These are phyloP conservation scores for Enteromius mattozi DNA, from an alignment of 2,797 vertebrate genomes.

Conservation along the genomic window DNA sequence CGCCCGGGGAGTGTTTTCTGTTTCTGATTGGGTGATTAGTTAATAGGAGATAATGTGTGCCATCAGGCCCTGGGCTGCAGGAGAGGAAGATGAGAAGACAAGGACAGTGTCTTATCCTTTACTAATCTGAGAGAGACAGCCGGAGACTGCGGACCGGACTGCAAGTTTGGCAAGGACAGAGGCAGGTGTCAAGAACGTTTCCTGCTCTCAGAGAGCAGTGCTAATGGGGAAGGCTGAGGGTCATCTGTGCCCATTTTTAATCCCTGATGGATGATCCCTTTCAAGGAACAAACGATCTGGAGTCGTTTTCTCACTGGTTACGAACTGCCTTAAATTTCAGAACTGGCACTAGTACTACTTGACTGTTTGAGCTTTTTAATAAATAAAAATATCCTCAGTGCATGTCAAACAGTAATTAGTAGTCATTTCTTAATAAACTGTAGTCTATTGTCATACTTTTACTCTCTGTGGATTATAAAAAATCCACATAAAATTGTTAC, in stretches of 20 bases:
- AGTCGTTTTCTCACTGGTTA: constrained; percentile 4
- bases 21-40: constrained; percentile 60
- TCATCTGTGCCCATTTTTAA: constrained; percentile 44
- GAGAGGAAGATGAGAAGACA: constrained; percentile 43
- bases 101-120: constrained; percentile 45
- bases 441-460: background rate
- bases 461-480: background rate
- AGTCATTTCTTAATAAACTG: background rate
- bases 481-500: background rate
- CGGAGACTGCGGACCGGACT: constrained; percentile 14
- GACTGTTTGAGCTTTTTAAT: background rate
- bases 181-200: constrained; percentile 40
- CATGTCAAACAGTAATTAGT: background rate
- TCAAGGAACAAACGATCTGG: constrained; percentile 11
- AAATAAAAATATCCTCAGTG: background rate
- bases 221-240: constrained; percentile 37
- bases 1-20: constrained; percentile 52
- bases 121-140: constrained; percentile 38
- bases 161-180: constrained; percentile 50
- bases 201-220: constrained; percentile 14
- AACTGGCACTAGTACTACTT: background rate
- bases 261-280: constrained; percentile 39
- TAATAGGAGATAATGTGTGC: constrained; percentile 67
- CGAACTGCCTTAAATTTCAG: constrained; percentile 8
- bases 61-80: constrained; percentile 57